Percentiles rank a stretch among this genome's conserved stretches.
Conservation (phyloP, 2,113 vertebrate species). For the Ammodytes marinus region DNA sequence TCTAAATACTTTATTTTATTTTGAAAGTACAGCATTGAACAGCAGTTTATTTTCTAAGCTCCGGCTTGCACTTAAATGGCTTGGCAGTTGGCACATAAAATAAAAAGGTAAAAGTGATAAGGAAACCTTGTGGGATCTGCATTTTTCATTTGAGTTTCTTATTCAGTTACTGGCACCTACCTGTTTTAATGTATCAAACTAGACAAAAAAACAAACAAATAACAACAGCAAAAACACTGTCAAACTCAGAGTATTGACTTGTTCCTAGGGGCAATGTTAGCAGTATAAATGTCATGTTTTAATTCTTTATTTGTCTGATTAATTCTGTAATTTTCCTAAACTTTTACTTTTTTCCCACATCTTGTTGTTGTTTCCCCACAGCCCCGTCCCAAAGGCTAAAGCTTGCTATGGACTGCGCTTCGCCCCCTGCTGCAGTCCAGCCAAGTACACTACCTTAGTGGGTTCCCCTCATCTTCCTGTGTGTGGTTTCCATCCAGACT, state of each 20-base stretch:
- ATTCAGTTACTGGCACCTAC: not conserved
- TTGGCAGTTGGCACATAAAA: not conserved
- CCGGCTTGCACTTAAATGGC: not conserved
- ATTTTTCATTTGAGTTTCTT: not conserved
- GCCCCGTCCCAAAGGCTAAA: slow-evolving; percentile 50
- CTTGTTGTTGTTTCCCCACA: slow-evolving; percentile 19
- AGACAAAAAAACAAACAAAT: too few species aligned
- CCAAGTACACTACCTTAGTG: slow-evolving; percentile 74
- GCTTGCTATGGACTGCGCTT: slow-evolving; percentile 78
- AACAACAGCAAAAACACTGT: not conserved
- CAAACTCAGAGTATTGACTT: not conserved
- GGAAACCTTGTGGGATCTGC: not conserved
- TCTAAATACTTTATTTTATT: not conserved
- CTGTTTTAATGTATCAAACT: not conserved
- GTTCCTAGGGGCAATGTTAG: not conserved
- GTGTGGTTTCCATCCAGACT: slow-evolving; percentile 63
- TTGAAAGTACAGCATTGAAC: not conserved
- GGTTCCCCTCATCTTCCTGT: slow-evolving; percentile 49
- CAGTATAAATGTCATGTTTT: not conserved
- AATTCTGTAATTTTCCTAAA: not conserved
- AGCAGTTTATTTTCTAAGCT: not conserved
- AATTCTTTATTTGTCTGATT: too few species aligned
- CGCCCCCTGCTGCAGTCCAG: slow-evolving; percentile 64
- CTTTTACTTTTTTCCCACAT: not conserved
- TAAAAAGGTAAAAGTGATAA: not conserved